Percentiles rank a stretch among this genome's conserved stretches.
Conservation (phyloP, 2,797 vertebrate genomes). For the Thaleichthys pacificus region DNA sequence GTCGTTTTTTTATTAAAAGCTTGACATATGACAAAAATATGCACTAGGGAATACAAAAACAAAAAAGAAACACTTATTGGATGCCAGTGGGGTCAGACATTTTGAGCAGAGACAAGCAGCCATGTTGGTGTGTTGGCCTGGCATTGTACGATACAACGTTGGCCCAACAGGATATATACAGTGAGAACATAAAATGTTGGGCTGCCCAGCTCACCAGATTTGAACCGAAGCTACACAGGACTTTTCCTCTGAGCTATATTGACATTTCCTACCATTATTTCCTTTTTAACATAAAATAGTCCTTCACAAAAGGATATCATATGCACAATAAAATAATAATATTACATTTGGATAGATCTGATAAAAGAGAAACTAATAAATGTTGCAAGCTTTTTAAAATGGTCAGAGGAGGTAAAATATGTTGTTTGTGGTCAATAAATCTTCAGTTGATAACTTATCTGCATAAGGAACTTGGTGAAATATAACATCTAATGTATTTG, state of each 20-base stretch:
- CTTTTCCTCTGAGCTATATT: constrained; percentile 50
- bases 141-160: constrained; percentile 49
- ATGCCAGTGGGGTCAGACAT: constrained; percentile 74
- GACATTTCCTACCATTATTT: constrained; percentile 65
- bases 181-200: constrained; percentile 33
- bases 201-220: constrained; percentile 44
- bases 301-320: constrained; percentile 73
- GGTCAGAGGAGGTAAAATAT: constrained; percentile 68
- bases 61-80: constrained; percentile 55
- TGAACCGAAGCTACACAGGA: constrained; percentile 56
- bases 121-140: constrained; percentile 68
- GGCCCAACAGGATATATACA: constrained; percentile 55
- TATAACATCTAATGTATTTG: constrained; percentile 20
- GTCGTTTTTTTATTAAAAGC: constrained; percentile 72
- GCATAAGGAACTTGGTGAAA: constrained; percentile 29
- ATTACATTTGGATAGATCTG: no score
- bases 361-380: constrained; percentile 53
- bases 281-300: constrained; percentile 65
- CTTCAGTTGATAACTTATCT: constrained; percentile 46
- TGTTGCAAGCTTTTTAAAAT: constrained; percentile 50
- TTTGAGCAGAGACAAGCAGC: constrained; percentile 68
- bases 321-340: constrained; percentile 52
- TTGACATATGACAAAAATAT: constrained; percentile 77
- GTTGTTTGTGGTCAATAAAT: constrained; percentile 47
- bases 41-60: constrained; percentile 67